phyloP scores from a whole-genome alignment of 2,888 invertebrate genomes.

The Scrobipalpa atriplicella region DNA sequence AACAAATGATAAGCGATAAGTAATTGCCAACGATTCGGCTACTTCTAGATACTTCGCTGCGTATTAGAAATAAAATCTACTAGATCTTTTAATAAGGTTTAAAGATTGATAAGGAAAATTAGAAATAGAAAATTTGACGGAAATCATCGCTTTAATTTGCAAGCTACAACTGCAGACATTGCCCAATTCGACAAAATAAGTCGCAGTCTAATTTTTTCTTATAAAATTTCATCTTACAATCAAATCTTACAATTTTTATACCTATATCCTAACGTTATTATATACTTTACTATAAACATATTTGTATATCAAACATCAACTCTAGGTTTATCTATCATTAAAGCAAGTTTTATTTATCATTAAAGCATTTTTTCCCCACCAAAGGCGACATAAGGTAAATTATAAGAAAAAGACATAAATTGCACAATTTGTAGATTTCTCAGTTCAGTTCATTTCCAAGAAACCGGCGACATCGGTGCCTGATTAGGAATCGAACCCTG shows the following conservation, averaged over 20 bases:
- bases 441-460: slow-evolving; percentile 18
- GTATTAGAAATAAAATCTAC: background rate
- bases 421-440: slow-evolving; percentile 19
- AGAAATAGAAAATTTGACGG: too few relatives aligned
- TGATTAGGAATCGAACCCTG: slow-evolving; percentile 69
- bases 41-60: background rate
- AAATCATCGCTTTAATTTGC: too few relatives aligned
- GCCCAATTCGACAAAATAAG: too few relatives aligned
- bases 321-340: too few relatives aligned
- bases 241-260: too few relatives aligned
- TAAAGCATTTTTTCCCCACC: background rate
- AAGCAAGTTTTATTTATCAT: too few relatives aligned
- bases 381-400: background rate
- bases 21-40: background rate
- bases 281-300: too few relatives aligned
- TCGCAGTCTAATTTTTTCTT: too few relatives aligned
- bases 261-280: too few relatives aligned
- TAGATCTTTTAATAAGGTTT: background rate
- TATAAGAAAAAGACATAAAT: background rate
- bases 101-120: background rate
- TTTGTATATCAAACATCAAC: too few relatives aligned
- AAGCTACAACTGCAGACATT: too few relatives aligned
- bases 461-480: slow-evolving; percentile 53
- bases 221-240: too few relatives aligned
- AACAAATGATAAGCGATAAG: slow-evolving; percentile 7